Evolutionary conservation across 2,113 vertebrate species (phyloP), one percentile per base, ranked within the genome.

Genomic region (Condylura cristata): DNA sequence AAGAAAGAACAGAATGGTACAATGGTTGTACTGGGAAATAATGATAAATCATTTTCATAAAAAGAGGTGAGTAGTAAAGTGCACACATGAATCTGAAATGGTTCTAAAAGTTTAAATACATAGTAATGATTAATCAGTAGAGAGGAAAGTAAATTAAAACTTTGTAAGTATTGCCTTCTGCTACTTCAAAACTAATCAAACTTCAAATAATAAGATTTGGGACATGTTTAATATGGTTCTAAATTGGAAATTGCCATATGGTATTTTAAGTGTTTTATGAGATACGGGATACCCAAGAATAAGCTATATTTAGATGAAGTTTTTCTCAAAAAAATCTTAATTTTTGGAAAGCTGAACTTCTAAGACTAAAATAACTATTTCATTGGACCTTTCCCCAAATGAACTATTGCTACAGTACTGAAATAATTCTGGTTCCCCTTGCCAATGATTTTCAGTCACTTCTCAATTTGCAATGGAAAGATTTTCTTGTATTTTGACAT

Each of bases 11-110:
- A 72, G 37, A 96, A 88, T 60, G n/a, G 0, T 84, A 28, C 56
- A 56, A 80, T 80, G 10, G 56, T 91, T 85, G 16, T 90, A 56
- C 53, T 95, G 17, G 37, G 89, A 14, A 44, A 17, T 90, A 89
- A 84, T 32, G 60, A 80, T 91, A 72, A 61, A 91, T 8, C 75
- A 68, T 20, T 97, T 85, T 87, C 86, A 70, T 78, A 96, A 86
- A 46, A 91, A 90, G 72, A 74, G 37, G 72, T 91, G 41, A 97
- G 82, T 92, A 90, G 82, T 84, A 32, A 84, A 72, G 61, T 61
- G 66, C 26, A 22, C 17, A 34, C 88, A 44, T 44, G 48, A 6
- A 46, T 8, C 8, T 8, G 37, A 95, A 81, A 86, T 96, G 48
- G 12, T 34, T 93, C 2, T 94, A 65, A 95, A 88, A 95, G 68